phyloP scores from a whole-genome alignment of 2,797 vertebrate species.

The Clamator glandarius region DNA sequence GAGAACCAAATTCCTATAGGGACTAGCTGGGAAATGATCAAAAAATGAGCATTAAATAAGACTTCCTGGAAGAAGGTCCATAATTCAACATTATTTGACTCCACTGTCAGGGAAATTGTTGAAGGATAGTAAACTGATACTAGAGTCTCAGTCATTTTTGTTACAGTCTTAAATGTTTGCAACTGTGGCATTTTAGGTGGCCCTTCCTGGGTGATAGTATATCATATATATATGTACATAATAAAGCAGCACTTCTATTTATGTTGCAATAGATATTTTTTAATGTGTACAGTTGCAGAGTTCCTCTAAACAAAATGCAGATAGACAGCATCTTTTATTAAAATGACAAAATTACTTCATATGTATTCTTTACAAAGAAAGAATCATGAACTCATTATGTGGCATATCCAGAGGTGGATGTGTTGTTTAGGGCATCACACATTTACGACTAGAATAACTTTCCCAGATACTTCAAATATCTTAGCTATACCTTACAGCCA shows the following conservation, averaged over 20 bases:
- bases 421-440: background rate
- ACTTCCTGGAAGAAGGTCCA: constrained; percentile 77
- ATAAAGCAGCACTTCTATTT: constrained; percentile 65
- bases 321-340: background rate
- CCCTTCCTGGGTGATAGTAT: constrained; percentile 57
- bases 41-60: constrained; percentile 80
- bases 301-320: background rate
- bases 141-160: constrained; percentile 73
- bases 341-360: constrained; percentile 7
- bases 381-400: background rate
- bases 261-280: constrained; percentile 41
- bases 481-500: background rate
- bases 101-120: constrained; percentile 76
- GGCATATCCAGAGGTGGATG: background rate
- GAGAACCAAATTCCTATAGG: constrained; percentile 75
- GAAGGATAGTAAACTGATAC: constrained; percentile 80
- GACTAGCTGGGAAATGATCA: constrained; percentile 72
- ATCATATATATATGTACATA: constrained; percentile 53
- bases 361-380: constrained; percentile 14
- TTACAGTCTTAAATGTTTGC: constrained; percentile 79
- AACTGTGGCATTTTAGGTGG: constrained; percentile 70
- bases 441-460: background rate
- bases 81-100: constrained; percentile 84
- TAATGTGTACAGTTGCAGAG: background rate
- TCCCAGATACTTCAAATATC: background rate